A percentile compares a stretch with the other conserved stretches of the same genome.
Conservation (phyloP, 2,888 invertebrate species). For the Machimus atricapillus region DNA sequence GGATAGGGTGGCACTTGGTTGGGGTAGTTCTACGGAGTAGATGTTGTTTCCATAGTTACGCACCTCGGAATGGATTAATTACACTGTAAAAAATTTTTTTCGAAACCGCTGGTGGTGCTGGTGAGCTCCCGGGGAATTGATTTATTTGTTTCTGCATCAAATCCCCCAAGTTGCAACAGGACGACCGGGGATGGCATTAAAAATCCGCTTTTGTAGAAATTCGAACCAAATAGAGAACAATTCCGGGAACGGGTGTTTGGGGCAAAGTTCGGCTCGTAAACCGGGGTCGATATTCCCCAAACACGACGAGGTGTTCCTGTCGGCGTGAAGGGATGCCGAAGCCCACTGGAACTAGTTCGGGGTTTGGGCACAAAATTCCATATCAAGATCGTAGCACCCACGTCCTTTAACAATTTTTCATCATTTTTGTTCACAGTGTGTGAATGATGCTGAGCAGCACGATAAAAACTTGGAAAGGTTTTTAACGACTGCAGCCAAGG, state of each 20-base stretch:
- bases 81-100: constrained; percentile 44
- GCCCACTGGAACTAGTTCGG: background rate
- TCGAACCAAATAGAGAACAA: constrained; percentile 8
- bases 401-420: constrained; percentile 28
- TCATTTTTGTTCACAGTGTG: constrained; percentile 26
- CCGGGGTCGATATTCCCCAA: constrained; percentile 7
- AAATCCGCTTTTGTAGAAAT: constrained; percentile 26
- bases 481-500: constrained; percentile 30
- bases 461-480: constrained; percentile 30
- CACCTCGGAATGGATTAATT: constrained; percentile 45
- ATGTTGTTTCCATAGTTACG: constrained; percentile 45
- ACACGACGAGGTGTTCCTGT: background rate
- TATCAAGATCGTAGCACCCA: constrained; percentile 5
- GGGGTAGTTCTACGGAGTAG: constrained; percentile 45
- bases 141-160: constrained; percentile 15
- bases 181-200: background rate
- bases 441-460: constrained; percentile 24
- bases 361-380: background rate
- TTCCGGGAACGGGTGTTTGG: background rate
- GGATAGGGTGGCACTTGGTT: constrained; percentile 6
- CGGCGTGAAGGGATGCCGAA: background rate
- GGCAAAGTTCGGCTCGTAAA: background rate
- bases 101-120: background rate
- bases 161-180: constrained; percentile 30
- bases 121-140: constrained; percentile 12